phyloP scores from a whole-genome alignment of 1,140 invertebrate species.

The Pachypeltis micranthus region DNA sequence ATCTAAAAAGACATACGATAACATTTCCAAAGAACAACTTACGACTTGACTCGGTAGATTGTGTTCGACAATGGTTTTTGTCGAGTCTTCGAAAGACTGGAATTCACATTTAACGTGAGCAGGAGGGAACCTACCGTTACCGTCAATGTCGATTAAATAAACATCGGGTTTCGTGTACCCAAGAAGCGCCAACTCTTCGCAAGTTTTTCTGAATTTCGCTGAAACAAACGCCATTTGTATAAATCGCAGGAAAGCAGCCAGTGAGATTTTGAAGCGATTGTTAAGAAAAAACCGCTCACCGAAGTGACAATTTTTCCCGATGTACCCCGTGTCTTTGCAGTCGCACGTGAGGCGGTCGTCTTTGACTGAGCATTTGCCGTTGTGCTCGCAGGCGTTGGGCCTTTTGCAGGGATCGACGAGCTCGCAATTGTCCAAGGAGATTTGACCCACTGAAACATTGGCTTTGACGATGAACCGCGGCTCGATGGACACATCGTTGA shows the following conservation, averaged over 20 bases:
- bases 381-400: slow-evolving; percentile 83
- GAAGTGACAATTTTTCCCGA: slow-evolving; percentile 88
- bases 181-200: slow-evolving; percentile 77
- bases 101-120: slow-evolving; percentile 85
- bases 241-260: background rate
- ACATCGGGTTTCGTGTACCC: slow-evolving; percentile 76
- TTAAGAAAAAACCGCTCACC: slow-evolving; percentile 46
- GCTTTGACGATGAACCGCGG: slow-evolving; percentile 69
- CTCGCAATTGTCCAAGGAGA: slow-evolving; percentile 80
- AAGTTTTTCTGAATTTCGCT: slow-evolving; percentile 77
- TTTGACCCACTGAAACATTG: slow-evolving; percentile 66
- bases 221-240: slow-evolving; percentile 31
- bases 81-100: slow-evolving; percentile 68
- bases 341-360: slow-evolving; percentile 79
- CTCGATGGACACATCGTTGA: slow-evolving; percentile 63
- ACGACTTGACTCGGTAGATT: slow-evolving; percentile 77
- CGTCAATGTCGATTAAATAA: slow-evolving; percentile 81
- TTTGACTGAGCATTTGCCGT: slow-evolving; percentile 75
- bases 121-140: slow-evolving; percentile 79
- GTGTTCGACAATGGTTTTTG: slow-evolving; percentile 83
- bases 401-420: slow-evolving; percentile 79
- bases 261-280: background rate
- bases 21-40: too few relatives aligned
- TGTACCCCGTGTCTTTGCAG: slow-evolving; percentile 71
- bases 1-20: too few relatives aligned